A percentile compares a stretch with the other conserved stretches of the same genome.
Conservation (phyloP, 2,113 vertebrate genomes). For the Tichodroma muraria region DNA sequence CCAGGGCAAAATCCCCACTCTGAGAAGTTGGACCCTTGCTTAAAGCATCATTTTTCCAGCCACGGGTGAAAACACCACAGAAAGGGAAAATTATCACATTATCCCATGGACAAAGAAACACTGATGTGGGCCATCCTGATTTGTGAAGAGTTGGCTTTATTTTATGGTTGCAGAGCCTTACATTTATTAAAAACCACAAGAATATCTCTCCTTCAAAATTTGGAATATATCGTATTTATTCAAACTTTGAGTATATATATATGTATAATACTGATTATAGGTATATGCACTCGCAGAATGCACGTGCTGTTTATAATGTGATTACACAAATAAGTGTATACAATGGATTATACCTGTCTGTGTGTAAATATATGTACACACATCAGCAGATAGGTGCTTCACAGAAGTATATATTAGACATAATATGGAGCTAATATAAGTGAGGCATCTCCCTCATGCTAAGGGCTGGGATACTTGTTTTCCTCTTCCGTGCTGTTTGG, state of each 20-base stretch:
- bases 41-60: neutral
- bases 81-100: neutral
- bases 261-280: constrained; percentile 26
- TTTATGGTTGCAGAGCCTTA: constrained; percentile 48
- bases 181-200: constrained; percentile 58
- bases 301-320: neutral
- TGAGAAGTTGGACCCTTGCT: neutral
- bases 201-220: constrained; percentile 39
- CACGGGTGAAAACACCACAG: neutral
- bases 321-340: constrained; percentile 57
- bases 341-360: constrained; percentile 7
- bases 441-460: constrained; percentile 48
- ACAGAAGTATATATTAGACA: constrained; percentile 52
- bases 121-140: constrained; percentile 31
- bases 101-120: constrained; percentile 36
- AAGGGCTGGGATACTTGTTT: constrained; percentile 53
- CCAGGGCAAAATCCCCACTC: neutral
- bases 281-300: constrained; percentile 23
- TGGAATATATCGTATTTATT: constrained; percentile 49
- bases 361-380: neutral
- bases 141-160: constrained; percentile 48
- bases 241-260: constrained; percentile 17
- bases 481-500: constrained; percentile 66
- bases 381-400: constrained; percentile 28
- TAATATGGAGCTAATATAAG: constrained; percentile 6